Percentiles rank a stretch among this genome's conserved stretches.
Conservation (phyloP, 2,113 vertebrate genomes). For the Morone saxatilis region DNA sequence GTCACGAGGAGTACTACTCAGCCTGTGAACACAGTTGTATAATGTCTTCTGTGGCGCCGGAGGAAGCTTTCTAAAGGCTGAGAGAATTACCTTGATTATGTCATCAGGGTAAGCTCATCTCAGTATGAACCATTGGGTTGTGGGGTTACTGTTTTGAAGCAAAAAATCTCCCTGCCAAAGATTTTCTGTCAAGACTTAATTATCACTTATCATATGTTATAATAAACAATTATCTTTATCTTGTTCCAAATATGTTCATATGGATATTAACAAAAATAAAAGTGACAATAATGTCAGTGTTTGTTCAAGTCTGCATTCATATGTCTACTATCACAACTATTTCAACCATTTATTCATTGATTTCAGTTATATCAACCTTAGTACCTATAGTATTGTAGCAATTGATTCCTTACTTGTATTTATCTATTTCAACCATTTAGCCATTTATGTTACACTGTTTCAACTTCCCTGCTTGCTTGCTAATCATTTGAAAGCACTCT, state of each 20-base stretch:
- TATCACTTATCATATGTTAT: too few relatives aligned
- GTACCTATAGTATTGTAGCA: too few relatives aligned
- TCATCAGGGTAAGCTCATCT: constrained; percentile 2
- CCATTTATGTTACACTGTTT: background rate
- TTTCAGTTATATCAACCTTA: background rate
- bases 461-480: background rate
- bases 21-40: constrained; percentile 12
- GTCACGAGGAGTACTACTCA: background rate
- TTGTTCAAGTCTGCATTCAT: too few relatives aligned
- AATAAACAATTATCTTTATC: too few relatives aligned
- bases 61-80: background rate
- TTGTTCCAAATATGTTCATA: too few relatives aligned
- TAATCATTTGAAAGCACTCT: background rate
- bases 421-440: background rate
- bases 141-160: too few relatives aligned
- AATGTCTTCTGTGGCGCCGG: background rate
- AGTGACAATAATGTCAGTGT: too few relatives aligned
- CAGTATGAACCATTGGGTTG: too few relatives aligned
- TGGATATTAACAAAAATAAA: too few relatives aligned
- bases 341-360: background rate
- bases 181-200: too few relatives aligned
- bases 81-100: constrained; percentile 5
- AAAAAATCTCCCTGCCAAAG: too few relatives aligned
- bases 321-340: background rate
- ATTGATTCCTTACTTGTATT: too few relatives aligned